Base-by-base conservation (phyloP, 2,113 vertebrate species). In the Rhabdomys dilectus region DNA sequence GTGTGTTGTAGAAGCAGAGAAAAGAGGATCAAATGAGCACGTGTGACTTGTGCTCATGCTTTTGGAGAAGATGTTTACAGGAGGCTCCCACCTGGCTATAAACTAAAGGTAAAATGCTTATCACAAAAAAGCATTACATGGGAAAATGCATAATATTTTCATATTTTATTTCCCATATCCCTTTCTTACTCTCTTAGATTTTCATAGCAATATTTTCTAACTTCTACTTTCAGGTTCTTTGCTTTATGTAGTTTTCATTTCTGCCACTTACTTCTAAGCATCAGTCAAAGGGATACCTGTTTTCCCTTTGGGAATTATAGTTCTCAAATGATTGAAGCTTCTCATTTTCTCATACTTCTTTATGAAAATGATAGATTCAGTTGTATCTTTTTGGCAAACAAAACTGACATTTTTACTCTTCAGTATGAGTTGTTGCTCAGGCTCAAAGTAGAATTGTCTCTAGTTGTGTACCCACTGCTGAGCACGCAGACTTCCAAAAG, bases 301-400 rank as follows among this genome's bases (percentile, higher is more conserved):
- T 81, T 94, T 93, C 31, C 91, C 26, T 80, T 94, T 73, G 60
- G 58, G 60, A 92, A 84, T 73, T 88, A 36, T 75, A 87, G 17
- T 9, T 93, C 4, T 82, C 16, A 68, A 70, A 81, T 73, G 76
- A 75, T 16, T 66, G n/a, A 84, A 91, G 2, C 11, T 89, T 92
- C 81, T 11, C 45, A 19, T 70, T n/a, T 76, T 94, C 42, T 84
- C 29, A 45, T 4, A 68, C 80, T 34, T n/a, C 76, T 82, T 51
- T 62, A 95, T 31, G 34, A 8, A 73, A 62, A 10, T 75, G 51
- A 66, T 58, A 75, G 9, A 90, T 53, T 95, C 1, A 58, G 6
- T 77, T 31, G 6, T 93, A 34, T 0, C 6, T 76, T 93, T 76
- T 85, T 81, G 85, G 31, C 5, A 94, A 75, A 84, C 21, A 78